Evolutionary conservation across 2,888 invertebrate genomes (phyloP).

Genomic region (Caenorhabditis virilis): DNA sequence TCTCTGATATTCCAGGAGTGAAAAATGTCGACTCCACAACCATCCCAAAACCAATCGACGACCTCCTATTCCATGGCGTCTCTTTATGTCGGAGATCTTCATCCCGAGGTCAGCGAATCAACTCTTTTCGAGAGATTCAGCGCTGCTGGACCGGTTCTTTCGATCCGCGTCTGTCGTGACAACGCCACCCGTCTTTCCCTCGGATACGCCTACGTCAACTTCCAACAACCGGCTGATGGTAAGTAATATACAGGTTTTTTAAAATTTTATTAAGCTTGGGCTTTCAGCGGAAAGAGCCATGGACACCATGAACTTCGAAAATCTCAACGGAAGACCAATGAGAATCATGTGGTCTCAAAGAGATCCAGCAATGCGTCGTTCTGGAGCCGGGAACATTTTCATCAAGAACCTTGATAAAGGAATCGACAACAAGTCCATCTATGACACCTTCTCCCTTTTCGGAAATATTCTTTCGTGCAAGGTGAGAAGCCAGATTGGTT

Average conservation of each 20-base stretch:
- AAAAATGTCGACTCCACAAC: constrained; percentile 21
- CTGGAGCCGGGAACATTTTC: constrained; percentile 98
- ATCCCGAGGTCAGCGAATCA: constrained; percentile 96
- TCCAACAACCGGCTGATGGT: constrained; percentile 99
- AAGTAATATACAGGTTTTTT: constrained; percentile 70
- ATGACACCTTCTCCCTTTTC: constrained; percentile 97
- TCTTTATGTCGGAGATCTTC: constrained; percentile 96
- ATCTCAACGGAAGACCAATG: constrained; percentile 93
- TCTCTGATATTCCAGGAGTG: constrained; percentile 3
- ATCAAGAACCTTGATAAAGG: constrained; percentile 97
- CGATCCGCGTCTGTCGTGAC: constrained; percentile 97
- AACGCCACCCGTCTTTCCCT: constrained; percentile 94
- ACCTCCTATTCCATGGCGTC: constrained; percentile 80
- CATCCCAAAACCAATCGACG: constrained; percentile 20
- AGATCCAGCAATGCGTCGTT: constrained; percentile 84
- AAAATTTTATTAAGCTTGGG: background rate
- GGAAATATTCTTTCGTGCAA: constrained; percentile 98
- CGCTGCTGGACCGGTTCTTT: constrained; percentile 94
- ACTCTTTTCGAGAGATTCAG: constrained; percentile 99
- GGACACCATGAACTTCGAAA: constrained; percentile 99
- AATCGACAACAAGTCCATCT: constrained; percentile 99
- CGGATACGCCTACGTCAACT: constrained; percentile 99
- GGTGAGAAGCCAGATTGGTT: constrained; percentile 71
- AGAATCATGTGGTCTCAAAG: constrained; percentile 99
- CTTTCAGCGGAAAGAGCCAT: constrained; percentile 87